Evolutionary conservation across 2,888 invertebrate species (phyloP), one percentile per base, ranked within the genome.

Genomic region (Mystacides longicornis): DNA sequence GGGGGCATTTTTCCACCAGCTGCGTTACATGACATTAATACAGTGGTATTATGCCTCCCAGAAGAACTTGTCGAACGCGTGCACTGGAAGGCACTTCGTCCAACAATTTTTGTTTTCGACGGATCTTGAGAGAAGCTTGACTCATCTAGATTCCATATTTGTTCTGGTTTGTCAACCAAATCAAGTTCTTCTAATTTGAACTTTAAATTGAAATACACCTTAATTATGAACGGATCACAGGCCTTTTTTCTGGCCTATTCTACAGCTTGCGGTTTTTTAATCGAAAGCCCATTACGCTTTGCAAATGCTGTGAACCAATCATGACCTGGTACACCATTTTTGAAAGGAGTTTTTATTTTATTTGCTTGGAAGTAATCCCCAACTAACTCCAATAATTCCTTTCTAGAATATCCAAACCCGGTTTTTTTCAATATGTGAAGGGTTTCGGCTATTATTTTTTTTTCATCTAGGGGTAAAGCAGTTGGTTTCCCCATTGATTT

Each of bases 191-290:
- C 27, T 27, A 27, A 27, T 27, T 27, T 27, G 27, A 11, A 27
- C 27, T 37, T 37, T 37, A 37, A 37, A 45, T 45, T 45, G 5
- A 20, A 45, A 45, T 45, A 45, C 7, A 2, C 20, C 20, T 7
- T 19, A 5, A 45, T 45, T 7, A 45, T 21, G 14, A 19, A 19
- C 5, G 45, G 45, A 45, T 19, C 20, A 14, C 45, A 45, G 3
- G 45, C 45, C 20, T 45, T 9, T 45, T 45, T 45, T 45, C 45
- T 7, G 3, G 45, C 45, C 18, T 3, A 62, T 61, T 69, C 67
- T 3, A 68, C 65, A 22, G 62, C 59, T 64, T 69, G 65, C 5
- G 67, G 67, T 56, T 60, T 64, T 64, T 69, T 70, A n/a, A 68
- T 51, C n/a, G 66, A 65, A n/a, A 69, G 46, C 50, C 61, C 58